These are phyloP conservation scores for Ibycter americanus DNA, from an alignment of 2,797 vertebrate genomes.

Conservation along the genomic window DNA sequence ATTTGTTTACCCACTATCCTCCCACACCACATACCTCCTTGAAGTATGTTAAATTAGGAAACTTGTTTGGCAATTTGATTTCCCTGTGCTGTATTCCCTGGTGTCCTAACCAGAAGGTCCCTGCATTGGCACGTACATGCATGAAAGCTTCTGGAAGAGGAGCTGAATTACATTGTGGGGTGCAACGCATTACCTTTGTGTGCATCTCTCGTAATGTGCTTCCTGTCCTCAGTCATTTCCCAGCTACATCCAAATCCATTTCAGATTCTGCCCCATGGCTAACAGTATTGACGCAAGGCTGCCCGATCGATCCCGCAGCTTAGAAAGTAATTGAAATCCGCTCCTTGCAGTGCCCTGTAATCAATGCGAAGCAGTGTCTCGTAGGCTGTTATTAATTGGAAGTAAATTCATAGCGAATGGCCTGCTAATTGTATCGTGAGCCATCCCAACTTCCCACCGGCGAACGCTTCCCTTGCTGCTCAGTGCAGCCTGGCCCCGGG, in stretches of 20 bases:
- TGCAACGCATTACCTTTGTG: background rate
- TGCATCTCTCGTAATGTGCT: accelerated
- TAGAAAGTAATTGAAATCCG: conserved; percentile 20
- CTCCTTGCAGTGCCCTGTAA: background rate
- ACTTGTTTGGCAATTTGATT: background rate
- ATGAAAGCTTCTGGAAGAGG: background rate
- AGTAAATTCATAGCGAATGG: background rate
- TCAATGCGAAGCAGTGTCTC: background rate
- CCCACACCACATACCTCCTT: background rate
- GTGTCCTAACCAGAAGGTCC: background rate
- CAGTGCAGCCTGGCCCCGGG: background rate
- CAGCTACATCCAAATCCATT: background rate
- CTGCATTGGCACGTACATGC: background rate
- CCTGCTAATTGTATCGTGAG: background rate
- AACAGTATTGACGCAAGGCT: background rate
- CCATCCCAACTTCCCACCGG: background rate
- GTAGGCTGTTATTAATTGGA: conserved; percentile 14
- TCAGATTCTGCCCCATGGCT: background rate
- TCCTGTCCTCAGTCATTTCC: background rate
- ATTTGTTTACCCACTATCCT: conserved; percentile 11
- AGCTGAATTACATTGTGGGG: background rate
- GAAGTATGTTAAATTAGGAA: conserved; percentile 3
- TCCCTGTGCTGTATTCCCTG: background rate
- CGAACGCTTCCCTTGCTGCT: background rate
- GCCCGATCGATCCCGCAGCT: background rate